Conservation (phyloP, 2,113 vertebrate species). For the Gracilinanus agilis region DNA sequence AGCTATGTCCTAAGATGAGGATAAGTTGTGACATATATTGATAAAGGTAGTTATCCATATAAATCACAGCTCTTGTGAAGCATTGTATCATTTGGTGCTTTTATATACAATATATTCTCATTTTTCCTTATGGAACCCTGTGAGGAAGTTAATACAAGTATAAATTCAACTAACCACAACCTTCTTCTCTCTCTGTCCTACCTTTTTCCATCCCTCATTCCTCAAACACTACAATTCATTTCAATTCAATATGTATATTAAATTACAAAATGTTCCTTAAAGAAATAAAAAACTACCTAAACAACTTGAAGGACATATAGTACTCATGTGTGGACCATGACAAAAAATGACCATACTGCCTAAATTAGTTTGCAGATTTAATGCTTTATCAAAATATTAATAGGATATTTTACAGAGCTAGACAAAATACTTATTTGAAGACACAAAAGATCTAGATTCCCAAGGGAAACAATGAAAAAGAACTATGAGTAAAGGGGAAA, state of each 20-base stretch:
- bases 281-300: background rate
- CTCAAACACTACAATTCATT: background rate
- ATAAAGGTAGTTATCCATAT: background rate
- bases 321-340: background rate
- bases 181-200: background rate
- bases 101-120: background rate
- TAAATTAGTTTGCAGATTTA: background rate
- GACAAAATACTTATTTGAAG: background rate
- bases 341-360: background rate
- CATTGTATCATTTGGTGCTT: background rate
- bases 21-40: background rate
- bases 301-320: background rate
- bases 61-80: background rate
- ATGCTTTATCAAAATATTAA: background rate
- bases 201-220: background rate
- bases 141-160: background rate
- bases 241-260: background rate
- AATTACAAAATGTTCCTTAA: background rate
- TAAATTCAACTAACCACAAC: background rate
- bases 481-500: background rate
- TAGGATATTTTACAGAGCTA: background rate
- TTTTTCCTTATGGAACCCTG: background rate
- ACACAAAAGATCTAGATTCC: background rate
- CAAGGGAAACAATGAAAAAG: background rate
- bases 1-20: background rate